Evolutionary conservation across 2,888 invertebrate species (phyloP).

Genomic region (Sussaba pulchella): DNA sequence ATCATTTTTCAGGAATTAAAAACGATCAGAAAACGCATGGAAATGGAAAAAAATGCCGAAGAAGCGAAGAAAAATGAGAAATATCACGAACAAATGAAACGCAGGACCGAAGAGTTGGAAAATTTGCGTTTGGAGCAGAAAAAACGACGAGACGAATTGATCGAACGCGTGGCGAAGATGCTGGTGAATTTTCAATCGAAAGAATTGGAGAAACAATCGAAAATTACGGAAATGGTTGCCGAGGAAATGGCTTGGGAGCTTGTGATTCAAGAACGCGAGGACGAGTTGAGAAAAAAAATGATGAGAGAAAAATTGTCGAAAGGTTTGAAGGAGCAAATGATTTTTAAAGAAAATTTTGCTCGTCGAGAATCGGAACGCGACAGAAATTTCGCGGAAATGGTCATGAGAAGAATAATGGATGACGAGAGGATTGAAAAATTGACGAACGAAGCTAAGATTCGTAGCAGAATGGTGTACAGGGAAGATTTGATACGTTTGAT

Average conservation of each 20-base stretch:
- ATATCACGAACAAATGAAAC: constrained; percentile 71
- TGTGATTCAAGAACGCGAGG: constrained; percentile 69
- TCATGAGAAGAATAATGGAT: constrained; percentile 74
- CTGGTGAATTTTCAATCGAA: constrained; percentile 67
- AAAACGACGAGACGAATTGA: constrained; percentile 62
- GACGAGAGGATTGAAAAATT: constrained; percentile 73
- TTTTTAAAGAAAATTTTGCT: constrained; percentile 71
- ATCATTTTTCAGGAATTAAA: constrained; percentile 72
- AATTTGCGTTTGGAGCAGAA: constrained; percentile 56
- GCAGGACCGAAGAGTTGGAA: constrained; percentile 62
- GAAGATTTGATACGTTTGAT: constrained; percentile 75
- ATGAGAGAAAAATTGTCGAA: constrained; percentile 69
- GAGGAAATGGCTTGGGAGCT: constrained; percentile 74
- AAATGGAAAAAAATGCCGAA: constrained; percentile 62
- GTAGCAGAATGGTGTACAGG: constrained; percentile 73
- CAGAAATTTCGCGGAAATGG: constrained; percentile 73
- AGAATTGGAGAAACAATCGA: constrained; percentile 24
- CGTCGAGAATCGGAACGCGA: constrained; percentile 72
- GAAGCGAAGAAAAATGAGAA: constrained; percentile 57
- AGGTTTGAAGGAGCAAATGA: constrained; percentile 75
- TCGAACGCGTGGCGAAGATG: constrained; percentile 66
- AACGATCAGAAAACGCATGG: constrained; percentile 61
- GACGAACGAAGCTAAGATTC: constrained; percentile 72
- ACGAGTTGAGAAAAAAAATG: constrained; percentile 63
- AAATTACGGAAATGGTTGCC: constrained; percentile 72